Percentiles rank a stretch among this genome's conserved stretches.
Evolutionary conservation across 2,797 vertebrate genomes (phyloP).

Genomic region (Peromyscus aztecus): DNA sequence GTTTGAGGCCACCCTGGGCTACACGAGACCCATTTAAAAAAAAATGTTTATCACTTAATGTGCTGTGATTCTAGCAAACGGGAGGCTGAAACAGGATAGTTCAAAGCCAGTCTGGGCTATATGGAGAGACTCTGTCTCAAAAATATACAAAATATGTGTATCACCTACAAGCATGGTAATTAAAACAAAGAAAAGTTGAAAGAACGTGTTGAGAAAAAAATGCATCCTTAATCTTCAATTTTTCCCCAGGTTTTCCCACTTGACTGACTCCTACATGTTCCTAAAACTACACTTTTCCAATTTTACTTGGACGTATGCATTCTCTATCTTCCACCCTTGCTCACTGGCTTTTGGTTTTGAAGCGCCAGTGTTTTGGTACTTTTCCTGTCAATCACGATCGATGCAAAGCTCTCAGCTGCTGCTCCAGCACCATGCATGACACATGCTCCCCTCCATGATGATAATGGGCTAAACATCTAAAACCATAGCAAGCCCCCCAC

Average conservation of each 20-base stretch:
- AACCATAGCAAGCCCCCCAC: neutral
- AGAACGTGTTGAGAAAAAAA: neutral
- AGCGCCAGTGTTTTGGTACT: neutral
- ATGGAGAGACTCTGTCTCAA: neutral
- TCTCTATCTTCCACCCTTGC: neutral
- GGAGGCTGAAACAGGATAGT: neutral
- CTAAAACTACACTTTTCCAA: neutral
- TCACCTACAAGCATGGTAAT: constrained; percentile 8
- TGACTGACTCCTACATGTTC: neutral
- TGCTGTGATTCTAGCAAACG: neutral
- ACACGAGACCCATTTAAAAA: neutral
- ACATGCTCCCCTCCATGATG: no score
- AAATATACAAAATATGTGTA: neutral
- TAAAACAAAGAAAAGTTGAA: constrained; percentile 49
- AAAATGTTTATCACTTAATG: neutral
- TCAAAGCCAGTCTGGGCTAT: neutral
- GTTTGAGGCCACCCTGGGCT: no score
- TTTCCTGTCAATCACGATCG: neutral
- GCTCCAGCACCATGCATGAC: neutral
- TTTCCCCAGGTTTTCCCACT: neutral
- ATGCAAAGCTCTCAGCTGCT: neutral
- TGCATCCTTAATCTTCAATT: neutral
- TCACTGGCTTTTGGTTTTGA: constrained; percentile 33
- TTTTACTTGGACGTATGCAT: constrained; percentile 6
- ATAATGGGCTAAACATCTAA: neutral